Evolutionary conservation across 1,140 invertebrate species (phyloP).

Genomic region (Ridgeia piscesae): DNA sequence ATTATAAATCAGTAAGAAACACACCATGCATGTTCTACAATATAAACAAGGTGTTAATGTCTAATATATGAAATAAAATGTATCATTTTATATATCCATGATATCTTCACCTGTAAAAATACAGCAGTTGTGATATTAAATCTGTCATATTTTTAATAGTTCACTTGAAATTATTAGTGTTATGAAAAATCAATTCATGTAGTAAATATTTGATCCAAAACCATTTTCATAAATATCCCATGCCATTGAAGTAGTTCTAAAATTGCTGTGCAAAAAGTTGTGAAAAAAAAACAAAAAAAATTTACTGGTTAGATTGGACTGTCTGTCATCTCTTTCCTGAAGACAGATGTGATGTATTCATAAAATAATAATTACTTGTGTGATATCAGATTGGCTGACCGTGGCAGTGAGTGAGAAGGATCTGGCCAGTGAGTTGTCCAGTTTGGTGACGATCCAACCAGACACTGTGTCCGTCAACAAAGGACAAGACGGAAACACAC

Average conservation of each 20-base stretch:
- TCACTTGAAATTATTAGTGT: too few species aligned
- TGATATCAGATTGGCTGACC: neutral
- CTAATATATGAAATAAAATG: too few species aligned
- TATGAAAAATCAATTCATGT: too few species aligned
- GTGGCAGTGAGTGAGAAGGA: neutral
- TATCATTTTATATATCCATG: too few species aligned
- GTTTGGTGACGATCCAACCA: neutral
- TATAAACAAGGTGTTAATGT: too few species aligned
- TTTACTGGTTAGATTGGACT: neutral
- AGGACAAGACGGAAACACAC: neutral
- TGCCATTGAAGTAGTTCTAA: neutral
- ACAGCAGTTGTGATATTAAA: too few species aligned
- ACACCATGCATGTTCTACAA: too few species aligned
- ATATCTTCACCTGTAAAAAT: too few species aligned
- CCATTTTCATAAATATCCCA: neutral
- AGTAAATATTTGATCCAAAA: neutral
- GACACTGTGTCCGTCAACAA: neutral
- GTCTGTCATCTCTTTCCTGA: neutral
- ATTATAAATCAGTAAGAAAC: too few species aligned
- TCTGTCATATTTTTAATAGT: too few species aligned
- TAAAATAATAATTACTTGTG: neutral
- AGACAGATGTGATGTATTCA: neutral
- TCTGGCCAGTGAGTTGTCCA: slow-evolving; percentile 3
- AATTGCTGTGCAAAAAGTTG: neutral
- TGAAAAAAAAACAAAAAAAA: neutral